These are phyloP conservation scores for Drosophila anomelani DNA, from an alignment of 2,888 invertebrate genomes.

Conservation along the genomic window DNA sequence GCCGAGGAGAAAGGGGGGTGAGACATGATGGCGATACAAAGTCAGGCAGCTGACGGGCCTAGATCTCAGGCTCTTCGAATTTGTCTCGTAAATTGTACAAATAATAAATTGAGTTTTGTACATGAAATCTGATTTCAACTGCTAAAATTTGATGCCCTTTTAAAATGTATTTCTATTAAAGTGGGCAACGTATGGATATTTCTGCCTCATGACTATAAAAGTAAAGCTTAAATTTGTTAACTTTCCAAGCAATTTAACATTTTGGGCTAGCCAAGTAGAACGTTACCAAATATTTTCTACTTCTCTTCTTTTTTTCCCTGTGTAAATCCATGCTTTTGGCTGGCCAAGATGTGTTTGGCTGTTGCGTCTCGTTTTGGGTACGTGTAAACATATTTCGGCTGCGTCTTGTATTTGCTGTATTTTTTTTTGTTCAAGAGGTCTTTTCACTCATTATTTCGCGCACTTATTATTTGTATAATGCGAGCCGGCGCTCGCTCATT, in stretches of 20 bases:
- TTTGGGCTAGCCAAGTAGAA: neutral
- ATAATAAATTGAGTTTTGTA: conserved; percentile 27
- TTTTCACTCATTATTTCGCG: conserved; percentile 37
- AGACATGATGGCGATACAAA: neutral
- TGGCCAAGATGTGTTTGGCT: conserved; percentile 7
- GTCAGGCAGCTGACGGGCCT: conserved; percentile 3
- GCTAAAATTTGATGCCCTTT: neutral
- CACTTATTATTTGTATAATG: conserved; percentile 47
- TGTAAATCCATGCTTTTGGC: neutral
- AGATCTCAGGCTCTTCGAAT: conserved; percentile 9
- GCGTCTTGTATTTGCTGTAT: conserved; percentile 2
- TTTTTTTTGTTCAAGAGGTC: conserved; percentile 12
- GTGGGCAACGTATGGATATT: neutral
- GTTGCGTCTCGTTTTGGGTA: conserved; percentile 1
- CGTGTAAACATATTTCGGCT: neutral
- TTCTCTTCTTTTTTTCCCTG: neutral
- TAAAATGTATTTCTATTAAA: neutral
- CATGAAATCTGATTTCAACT: neutral
- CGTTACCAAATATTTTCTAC: neutral
- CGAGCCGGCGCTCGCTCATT: conserved; percentile 50
- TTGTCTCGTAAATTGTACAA: conserved; percentile 18
- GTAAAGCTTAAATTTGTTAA: neutral
- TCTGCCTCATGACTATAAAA: neutral
- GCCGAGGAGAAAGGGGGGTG: neutral
- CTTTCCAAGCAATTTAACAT: neutral